Percentiles rank a stretch among this genome's conserved stretches.
phyloP scores from a whole-genome alignment of 2,888 invertebrate species.

The Cepaea hortensis region DNA sequence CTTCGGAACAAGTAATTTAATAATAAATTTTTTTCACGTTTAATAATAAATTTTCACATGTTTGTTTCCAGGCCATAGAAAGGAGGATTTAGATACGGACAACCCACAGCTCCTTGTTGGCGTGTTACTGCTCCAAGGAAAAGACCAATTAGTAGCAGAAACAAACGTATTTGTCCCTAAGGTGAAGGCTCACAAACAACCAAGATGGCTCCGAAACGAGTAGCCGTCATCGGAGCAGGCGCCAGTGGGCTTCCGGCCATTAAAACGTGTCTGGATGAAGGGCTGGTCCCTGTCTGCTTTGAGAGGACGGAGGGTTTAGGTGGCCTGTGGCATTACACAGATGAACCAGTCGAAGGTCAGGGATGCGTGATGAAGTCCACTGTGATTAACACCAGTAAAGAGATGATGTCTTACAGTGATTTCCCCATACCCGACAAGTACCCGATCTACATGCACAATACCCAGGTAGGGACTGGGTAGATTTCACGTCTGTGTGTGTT shows the following conservation, averaged over 20 bases:
- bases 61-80: too few relatives aligned
- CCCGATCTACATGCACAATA: conserved; percentile 75
- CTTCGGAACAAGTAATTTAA: too few relatives aligned
- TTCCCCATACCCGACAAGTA: conserved; percentile 74
- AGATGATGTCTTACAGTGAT: conserved; percentile 75
- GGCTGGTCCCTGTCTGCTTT: conserved; percentile 68
- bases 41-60: too few relatives aligned
- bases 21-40: too few relatives aligned
- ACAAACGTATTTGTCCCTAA: too few relatives aligned
- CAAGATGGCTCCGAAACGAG: conserved; percentile 52
- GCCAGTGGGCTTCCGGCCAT: conserved; percentile 69
- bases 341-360: conserved; percentile 59
- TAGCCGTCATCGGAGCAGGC: conserved; percentile 69
- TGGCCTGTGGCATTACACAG: conserved; percentile 72
- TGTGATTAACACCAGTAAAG: conserved; percentile 73
- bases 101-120: too few relatives aligned
- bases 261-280: conserved; percentile 71
- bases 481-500: too few relatives aligned
- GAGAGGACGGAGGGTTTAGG: conserved; percentile 70
- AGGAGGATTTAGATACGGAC: too few relatives aligned
- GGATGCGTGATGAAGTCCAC: conserved; percentile 72
- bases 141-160: too few relatives aligned
- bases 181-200: neutral
- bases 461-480: conserved; percentile 37
- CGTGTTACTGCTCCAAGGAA: too few relatives aligned